Percentiles rank a stretch among this genome's conserved stretches.
Evolutionary conservation across 2,797 vertebrate species (phyloP).

Genomic region (Bradypus variegatus): DNA sequence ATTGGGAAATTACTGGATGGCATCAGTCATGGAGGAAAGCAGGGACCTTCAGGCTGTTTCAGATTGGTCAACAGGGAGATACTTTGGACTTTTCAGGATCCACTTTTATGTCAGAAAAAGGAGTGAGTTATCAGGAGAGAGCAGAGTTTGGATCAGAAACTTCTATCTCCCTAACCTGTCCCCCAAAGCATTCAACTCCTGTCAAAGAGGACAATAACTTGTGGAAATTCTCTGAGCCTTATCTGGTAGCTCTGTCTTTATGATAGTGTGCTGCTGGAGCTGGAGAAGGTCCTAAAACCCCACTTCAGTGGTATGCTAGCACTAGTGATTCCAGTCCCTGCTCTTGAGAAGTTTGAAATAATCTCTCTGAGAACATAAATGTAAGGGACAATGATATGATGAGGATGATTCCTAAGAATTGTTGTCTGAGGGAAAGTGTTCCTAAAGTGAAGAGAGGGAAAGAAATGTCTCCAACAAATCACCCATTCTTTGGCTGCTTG

Average conservation of each 20-base stretch:
- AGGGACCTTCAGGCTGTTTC: not conserved
- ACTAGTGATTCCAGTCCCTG: not conserved
- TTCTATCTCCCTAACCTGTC: not conserved
- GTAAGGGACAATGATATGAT: not conserved
- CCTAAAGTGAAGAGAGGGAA: not conserved
- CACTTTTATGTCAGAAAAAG: not conserved
- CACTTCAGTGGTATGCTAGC: not conserved
- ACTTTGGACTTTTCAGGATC: not conserved
- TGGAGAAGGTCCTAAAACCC: not conserved
- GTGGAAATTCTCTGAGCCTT: not conserved
- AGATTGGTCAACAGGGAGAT: not conserved
- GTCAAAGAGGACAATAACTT: not conserved
- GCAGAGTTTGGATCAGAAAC: not conserved
- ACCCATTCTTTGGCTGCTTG: not conserved
- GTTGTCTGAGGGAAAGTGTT: not conserved
- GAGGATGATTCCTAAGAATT: not conserved
- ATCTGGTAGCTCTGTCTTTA: not conserved
- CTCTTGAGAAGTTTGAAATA: not conserved
- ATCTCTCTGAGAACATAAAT: not conserved
- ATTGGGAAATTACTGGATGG: not conserved
- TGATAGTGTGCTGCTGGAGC: not conserved
- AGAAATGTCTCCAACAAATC: conserved; percentile 24
- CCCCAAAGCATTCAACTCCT: not conserved
- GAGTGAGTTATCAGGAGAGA: not conserved
- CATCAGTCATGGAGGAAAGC: not conserved